phyloP scores from a whole-genome alignment of 2,113 vertebrate genomes.

The Gopherus evgoodei region DNA sequence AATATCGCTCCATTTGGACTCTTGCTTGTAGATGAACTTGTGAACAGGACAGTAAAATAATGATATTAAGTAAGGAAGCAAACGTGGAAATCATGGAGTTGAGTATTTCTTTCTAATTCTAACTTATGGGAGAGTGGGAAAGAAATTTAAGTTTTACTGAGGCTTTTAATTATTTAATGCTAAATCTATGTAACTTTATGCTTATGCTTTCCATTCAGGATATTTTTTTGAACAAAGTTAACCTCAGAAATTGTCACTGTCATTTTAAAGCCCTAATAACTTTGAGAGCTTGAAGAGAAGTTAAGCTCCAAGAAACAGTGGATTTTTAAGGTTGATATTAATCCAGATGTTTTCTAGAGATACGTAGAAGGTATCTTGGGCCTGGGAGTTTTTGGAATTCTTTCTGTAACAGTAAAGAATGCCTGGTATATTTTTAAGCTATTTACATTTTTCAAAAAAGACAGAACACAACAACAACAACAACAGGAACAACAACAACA shows the following conservation, averaged over 20 bases:
- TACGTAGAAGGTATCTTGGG: not conserved
- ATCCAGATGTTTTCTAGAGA: not conserved
- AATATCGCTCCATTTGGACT: not conserved
- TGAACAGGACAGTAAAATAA: slow-evolving; percentile 1
- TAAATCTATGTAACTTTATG: not conserved
- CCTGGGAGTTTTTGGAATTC: not conserved
- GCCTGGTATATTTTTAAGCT: not conserved
- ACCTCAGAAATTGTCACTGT: not conserved
- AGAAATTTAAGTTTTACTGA: not conserved
- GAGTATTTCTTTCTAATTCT: not conserved
- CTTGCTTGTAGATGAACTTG: slow-evolving; percentile 7
- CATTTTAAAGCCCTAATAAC: not conserved
- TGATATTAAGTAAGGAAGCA: not conserved
- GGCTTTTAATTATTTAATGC: not conserved
- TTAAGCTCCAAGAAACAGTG: not conserved
- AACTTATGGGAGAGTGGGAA: not conserved
- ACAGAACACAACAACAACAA: too few relatives aligned
- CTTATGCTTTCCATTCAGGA: not conserved
- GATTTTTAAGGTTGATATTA: not conserved
- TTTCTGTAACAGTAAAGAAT: not conserved
- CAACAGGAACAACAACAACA: too few relatives aligned
- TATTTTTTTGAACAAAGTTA: not conserved
- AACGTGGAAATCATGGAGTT: not conserved
- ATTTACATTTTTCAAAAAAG: not conserved
- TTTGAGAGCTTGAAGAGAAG: not conserved